phyloP scores from a whole-genome alignment of 2,113 vertebrate species.

The Himantopus leucocephalus region DNA sequence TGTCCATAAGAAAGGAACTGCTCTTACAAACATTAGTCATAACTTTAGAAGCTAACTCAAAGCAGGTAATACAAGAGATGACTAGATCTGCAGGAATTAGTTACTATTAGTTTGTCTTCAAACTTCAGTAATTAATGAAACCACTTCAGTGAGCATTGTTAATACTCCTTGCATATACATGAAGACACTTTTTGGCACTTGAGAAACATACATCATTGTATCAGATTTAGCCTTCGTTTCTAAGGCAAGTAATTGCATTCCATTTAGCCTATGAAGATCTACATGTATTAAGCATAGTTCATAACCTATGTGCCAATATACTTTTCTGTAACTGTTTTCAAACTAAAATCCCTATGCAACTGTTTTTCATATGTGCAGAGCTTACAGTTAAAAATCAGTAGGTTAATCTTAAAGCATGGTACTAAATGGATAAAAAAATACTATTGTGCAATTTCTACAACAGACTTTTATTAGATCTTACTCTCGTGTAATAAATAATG shows the following conservation, averaged over 20 bases:
- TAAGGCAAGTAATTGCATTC: neutral
- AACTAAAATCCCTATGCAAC: neutral
- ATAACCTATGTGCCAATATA: neutral
- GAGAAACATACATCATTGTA: neutral
- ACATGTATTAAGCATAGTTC: rapidly evolving
- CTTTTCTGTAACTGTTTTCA: neutral
- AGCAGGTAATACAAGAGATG: neutral
- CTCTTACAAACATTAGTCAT: neutral
- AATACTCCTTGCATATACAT: neutral
- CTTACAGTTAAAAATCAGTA: neutral
- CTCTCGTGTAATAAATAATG: neutral
- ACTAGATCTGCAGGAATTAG: neutral
- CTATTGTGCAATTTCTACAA: neutral
- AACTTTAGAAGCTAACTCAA: neutral
- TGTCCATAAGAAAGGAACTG: neutral
- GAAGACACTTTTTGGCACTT: neutral
- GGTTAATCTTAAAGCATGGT: neutral
- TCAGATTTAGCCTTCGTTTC: neutral
- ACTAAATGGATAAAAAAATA: neutral
- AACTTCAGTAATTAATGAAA: neutral
- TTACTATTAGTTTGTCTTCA: neutral
- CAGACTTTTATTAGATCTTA: neutral
- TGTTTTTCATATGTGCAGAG: neutral
- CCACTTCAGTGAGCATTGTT: neutral
- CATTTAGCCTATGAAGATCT: neutral